These are phyloP conservation scores for Agriotes lineatus DNA, from an alignment of 2,888 invertebrate genomes.

Conservation along the genomic window DNA sequence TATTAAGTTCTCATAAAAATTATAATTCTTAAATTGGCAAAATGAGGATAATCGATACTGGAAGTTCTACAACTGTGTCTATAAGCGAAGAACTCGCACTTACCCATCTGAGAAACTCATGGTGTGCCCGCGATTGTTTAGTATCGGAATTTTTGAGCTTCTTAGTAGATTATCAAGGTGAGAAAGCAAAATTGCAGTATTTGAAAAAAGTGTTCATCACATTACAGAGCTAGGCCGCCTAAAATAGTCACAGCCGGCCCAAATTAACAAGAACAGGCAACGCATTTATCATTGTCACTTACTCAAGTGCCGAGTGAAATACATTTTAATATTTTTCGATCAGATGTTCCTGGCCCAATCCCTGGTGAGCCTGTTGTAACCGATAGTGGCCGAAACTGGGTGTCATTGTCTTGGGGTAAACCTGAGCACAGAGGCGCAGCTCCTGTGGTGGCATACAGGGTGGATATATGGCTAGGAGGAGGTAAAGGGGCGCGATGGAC, in stretches of 20 bases:
- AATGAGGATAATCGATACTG: slow-evolving; percentile 29
- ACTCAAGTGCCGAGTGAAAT: not conserved
- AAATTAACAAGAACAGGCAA: slow-evolving; percentile 12
- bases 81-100: slow-evolving; percentile 49
- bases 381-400: slow-evolving; percentile 89
- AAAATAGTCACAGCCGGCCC: slow-evolving; percentile 21
- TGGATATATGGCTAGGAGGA: slow-evolving; percentile 85
- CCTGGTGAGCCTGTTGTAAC: slow-evolving; percentile 80
- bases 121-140: slow-evolving; percentile 59
- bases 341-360: slow-evolving; percentile 86
- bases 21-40: not conserved
- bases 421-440: slow-evolving; percentile 77
- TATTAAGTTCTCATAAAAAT: too few species aligned
- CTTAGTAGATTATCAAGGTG: slow-evolving; percentile 69
- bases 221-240: not conserved
- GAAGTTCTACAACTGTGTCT: not conserved
- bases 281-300: slow-evolving; percentile 8
- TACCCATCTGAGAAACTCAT: slow-evolving; percentile 56
- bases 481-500: slow-evolving; percentile 86
- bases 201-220: too few species aligned
- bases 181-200: too few species aligned
- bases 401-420: slow-evolving; percentile 87
- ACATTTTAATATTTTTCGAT: slow-evolving; percentile 49
- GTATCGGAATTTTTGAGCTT: slow-evolving; percentile 67
- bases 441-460: slow-evolving; percentile 84